phyloP scores from a whole-genome alignment of 2,113 vertebrate genomes.

The Channa argus region DNA sequence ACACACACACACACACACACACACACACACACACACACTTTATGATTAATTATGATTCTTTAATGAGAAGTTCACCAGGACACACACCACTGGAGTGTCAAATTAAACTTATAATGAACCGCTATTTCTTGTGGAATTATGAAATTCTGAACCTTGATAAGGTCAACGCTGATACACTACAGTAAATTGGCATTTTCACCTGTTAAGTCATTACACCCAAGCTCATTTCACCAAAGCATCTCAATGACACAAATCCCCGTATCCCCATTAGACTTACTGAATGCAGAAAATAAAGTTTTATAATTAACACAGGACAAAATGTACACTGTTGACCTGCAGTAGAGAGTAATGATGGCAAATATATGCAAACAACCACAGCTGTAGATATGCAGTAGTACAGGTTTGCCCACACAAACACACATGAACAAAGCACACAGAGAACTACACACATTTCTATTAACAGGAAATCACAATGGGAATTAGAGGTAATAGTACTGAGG shows the following conservation, averaged over 20 bases:
- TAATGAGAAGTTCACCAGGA: conserved; percentile 71
- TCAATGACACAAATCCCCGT: conserved; percentile 22
- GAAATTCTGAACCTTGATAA: conserved; percentile 60
- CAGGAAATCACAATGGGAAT: conserved; percentile 43
- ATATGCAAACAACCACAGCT: conserved; percentile 15
- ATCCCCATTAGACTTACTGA: conserved; percentile 31
- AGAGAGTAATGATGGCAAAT: conserved; percentile 32
- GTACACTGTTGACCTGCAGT: conserved; percentile 18
- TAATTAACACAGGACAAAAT: conserved; percentile 41
- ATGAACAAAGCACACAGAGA: background rate
- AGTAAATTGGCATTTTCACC: conserved; percentile 58
- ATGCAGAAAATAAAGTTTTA: conserved; percentile 37
- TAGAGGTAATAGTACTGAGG: conserved; percentile 37
- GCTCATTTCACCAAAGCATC: conserved; percentile 45
- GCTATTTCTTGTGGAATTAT: conserved; percentile 62
- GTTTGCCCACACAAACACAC: background rate
- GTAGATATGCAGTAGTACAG: background rate
- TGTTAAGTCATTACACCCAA: conserved; percentile 36
- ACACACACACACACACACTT: background rate
- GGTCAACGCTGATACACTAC: conserved; percentile 49
- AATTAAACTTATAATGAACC: conserved; percentile 75
- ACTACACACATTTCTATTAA: conserved; percentile 46
- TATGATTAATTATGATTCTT: conserved; percentile 69
- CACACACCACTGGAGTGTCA: conserved; percentile 76
- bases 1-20: background rate